Evolutionary conservation across 1,140 invertebrate genomes (phyloP), one percentile per base, ranked within the genome.

Genomic region (Bombus haemorrhoidalis): DNA sequence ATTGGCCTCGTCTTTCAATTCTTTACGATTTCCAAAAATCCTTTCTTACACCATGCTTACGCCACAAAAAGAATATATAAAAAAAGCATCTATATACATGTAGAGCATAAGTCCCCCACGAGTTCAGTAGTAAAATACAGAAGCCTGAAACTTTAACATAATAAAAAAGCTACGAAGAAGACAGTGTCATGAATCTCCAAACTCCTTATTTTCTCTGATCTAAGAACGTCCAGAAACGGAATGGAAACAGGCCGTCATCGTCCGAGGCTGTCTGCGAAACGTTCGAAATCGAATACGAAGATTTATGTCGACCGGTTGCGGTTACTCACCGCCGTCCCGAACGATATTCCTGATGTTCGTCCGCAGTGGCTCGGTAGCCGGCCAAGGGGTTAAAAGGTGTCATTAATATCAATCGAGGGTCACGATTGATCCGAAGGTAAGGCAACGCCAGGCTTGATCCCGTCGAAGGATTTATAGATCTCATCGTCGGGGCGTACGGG

Each of bases 391-490:
- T 89, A 89, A 89, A 86, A 76, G 86, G 80, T 87, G 83, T 80
- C 88, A 87, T 90, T 90, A 90, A 90, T 90, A 89, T 90, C 88
- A 90, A 90, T 90, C 83, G 89, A 75, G 84, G n/a, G 32, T 53
- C 34, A 76, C 88, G 88, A 89, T 90, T 86, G 88, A 90, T 90
- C 85, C 86, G 28, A 64, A 69, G 76, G 32, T 53, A 81, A 89
- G 80, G 66, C 80, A 81, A 12, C 15, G 87, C 69, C 59, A 47
- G 78, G 32, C 78, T 85, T 76, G 85, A 88, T 86, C 74, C 84
- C 74, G 73, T 66, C 43, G 84, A 87, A 91, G 73, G 81, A 88
- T 86, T 87, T 88, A 91, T 90, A 86, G 86, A 90, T 90, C 86
- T 85, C 81, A 41, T 71, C n/a, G 73, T 28, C n/a, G 69, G 57